Base-by-base conservation (phyloP, 1,140 invertebrate species). In the Probaryconus sp. region DNA sequence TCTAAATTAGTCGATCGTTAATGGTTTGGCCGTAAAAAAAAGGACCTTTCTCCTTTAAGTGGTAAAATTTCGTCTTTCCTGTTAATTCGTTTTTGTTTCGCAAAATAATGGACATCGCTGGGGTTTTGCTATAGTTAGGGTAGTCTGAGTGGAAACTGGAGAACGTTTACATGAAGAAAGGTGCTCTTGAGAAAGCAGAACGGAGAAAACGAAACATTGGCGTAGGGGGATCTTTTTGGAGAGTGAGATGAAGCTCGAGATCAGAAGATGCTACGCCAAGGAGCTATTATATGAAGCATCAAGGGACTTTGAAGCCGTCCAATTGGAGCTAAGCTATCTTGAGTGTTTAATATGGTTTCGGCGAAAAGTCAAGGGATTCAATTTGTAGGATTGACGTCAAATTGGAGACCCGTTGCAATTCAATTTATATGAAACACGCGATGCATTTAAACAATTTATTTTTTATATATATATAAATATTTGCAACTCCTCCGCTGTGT, bases 261-360 rank as follows among this genome's bases (percentile, higher is more conserved):
- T 71, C 58, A 64, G 68, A 71, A 71, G 68, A 64, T 71, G 68
- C 68, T 71, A 35, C 37, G 37, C 67, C 40, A 63, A 56, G 50
- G 51, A 71, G 51, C 68, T 71, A 71, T 71, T 71, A 56, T 64
- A 71, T 69, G 45, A 70, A 70, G 56, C 50, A 70, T 63, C 67
- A 30, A 70, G 56, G 50, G 67, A 70, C 67, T 63, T 70, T 71
- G 68, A 71, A 71, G 37, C 11, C 35, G 51, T 71, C 50, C 58
- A 64, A 58, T 63, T 55, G 58, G 28, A 71, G 58, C 26, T 71
- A 55, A 71, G 50, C 55, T 61, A 5, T 10, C 35, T 55, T 55
- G 56, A 70, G 67, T 70, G 67, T 70, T 70, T 70, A 70, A 70
- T 63, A 71, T 63, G 67, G 58, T 63, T 71, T 61, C 56, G 42